phyloP scores from a whole-genome alignment of 1,140 invertebrate genomes.

The Paracyclopina nana region DNA sequence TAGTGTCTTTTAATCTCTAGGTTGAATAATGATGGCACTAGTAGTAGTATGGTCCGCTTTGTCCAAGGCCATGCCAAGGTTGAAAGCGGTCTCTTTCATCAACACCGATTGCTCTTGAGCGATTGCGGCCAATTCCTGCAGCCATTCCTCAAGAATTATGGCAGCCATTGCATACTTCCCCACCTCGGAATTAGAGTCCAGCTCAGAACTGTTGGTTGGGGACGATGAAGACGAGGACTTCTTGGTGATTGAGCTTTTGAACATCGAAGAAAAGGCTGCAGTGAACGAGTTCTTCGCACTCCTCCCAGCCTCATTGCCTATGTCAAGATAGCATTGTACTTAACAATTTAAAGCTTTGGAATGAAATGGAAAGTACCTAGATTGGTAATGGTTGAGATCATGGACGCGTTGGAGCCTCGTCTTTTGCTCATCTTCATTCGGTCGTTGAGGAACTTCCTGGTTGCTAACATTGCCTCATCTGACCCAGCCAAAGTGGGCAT shows the following conservation, averaged over 20 bases:
- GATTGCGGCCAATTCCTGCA: slow-evolving; percentile 74
- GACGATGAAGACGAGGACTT: not conserved
- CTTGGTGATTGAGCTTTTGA: not conserved
- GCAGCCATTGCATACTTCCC: slow-evolving; percentile 52
- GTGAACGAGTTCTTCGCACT: slow-evolving; percentile 1
- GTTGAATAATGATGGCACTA: too few species aligned
- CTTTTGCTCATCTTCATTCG: slow-evolving; percentile 48
- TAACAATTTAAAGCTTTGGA: slow-evolving; percentile 1
- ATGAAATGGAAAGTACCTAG: not conserved
- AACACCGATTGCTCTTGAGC: slow-evolving; percentile 55
- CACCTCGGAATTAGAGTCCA: too few species aligned
- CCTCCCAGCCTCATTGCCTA: not conserved
- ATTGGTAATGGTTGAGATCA: slow-evolving; percentile 8
- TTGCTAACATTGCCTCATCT: slow-evolving; percentile 62
- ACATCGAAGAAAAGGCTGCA: slow-evolving; percentile 8
- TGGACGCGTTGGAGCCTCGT: slow-evolving; percentile 41
- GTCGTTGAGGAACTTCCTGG: slow-evolving; percentile 62
- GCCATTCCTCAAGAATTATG: slow-evolving; percentile 75
- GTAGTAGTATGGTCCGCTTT: too few species aligned
- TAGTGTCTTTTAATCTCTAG: too few species aligned
- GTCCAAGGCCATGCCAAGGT: slow-evolving; percentile 6
- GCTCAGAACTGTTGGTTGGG: not conserved
- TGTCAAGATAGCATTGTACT: not conserved
- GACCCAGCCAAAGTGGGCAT: slow-evolving; percentile 20
- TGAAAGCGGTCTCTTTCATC: slow-evolving; percentile 6